Evolutionary conservation across 2,797 vertebrate species (phyloP).

Genomic region (Pseudotriccus pelzelni): DNA sequence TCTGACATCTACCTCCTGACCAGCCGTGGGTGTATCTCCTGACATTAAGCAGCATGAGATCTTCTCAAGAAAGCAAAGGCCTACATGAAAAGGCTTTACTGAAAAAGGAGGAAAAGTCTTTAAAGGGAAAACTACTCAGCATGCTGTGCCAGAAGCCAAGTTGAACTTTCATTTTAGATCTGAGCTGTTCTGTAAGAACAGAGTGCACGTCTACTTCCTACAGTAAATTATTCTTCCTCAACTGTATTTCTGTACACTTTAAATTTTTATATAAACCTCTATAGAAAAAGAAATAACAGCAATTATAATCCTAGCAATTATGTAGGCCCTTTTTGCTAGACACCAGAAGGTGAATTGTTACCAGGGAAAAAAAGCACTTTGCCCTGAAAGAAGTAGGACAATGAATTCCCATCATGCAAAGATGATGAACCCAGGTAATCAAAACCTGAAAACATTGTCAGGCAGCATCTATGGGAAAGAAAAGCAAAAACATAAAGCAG

Average conservation of each 20-base stretch:
- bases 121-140: constrained; percentile 34
- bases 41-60: constrained; percentile 42
- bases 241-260: neutral
- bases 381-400: neutral
- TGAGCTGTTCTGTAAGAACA: neutral
- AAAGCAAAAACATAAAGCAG: neutral
- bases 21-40: constrained; percentile 35
- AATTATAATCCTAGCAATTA: constrained; percentile 7
- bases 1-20: constrained; percentile 36
- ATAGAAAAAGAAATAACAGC: neutral
- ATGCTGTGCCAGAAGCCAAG: neutral
- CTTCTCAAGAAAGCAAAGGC: constrained; percentile 29
- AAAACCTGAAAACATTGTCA: constrained; percentile 1
- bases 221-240: neutral
- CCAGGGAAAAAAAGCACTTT: neutral
- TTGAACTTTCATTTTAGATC: constrained; percentile 31
- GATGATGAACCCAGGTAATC: neutral
- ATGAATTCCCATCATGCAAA: neutral
- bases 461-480: neutral
- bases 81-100: constrained; percentile 12
- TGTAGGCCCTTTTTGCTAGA: neutral
- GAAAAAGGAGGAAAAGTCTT: constrained; percentile 27
- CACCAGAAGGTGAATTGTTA: neutral
- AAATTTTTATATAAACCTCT: neutral
- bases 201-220: neutral